Base-by-base conservation (phyloP, 2,888 invertebrate species). In the Heteromurus nitidus region DNA sequence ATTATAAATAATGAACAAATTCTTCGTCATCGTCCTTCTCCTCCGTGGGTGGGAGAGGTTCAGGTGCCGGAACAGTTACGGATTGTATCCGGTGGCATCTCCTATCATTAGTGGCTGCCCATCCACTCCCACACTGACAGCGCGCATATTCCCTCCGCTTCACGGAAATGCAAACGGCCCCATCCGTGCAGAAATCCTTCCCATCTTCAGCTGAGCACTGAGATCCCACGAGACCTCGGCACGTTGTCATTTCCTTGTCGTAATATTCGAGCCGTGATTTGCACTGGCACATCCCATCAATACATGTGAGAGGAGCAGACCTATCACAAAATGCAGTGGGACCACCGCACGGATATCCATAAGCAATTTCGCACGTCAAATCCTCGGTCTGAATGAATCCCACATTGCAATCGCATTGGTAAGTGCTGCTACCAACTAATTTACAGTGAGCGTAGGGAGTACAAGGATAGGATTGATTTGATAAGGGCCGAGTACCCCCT, bases 331-430 rank as follows among this genome's bases (percentile, higher is more conserved):
- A 1, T 3, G 18, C 5, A 18, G 5, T 30, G 13, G 30, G 16
- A 3, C 28, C 30, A 7, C 58, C 31, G 18, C 62, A 31, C 5
- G 31, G 62, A 31, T n/a, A 16, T 31, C 31, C 62, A 20, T 16
- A 62, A 18, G 62, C 62, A 31, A 62, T 31, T n/a, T 62, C 31
- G n/a, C 62, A 62, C n/a, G 62, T 31, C 18, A 28, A 5, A 5
- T 30, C 18, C 20, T 31, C 30, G 3, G 9, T 62, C 24, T 62
- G 2, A 20, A 62, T 18, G 31, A 31, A 62, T 11, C 62, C 58
- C 1, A 3, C 58, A 1, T 24, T 24, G 28, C 58, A 58, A 28
- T 26, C 26, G 28, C 58, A 58, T 28, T 58, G 26, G 20, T 26
- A 58, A 9, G 58, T 11, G 26, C 24, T n/a, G n/a, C n/a, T n/a